A percentile compares a stretch with the other conserved stretches of the same genome.
Evolutionary conservation across 1,140 invertebrate genomes (phyloP).

Genomic region (Drosophila lini): DNA sequence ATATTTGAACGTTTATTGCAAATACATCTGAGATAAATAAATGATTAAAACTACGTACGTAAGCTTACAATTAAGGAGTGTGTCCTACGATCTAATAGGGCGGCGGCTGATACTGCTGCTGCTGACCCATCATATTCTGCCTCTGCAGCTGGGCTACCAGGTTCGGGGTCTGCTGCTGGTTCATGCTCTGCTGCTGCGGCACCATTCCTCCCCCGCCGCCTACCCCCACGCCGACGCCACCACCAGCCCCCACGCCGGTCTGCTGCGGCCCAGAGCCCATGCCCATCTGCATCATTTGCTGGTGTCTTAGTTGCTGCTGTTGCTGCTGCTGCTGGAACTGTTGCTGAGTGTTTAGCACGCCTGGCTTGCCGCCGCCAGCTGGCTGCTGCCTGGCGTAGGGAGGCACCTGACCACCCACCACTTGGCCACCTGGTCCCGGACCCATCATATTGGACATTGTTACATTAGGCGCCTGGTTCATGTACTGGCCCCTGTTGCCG

Average conservation of each 20-base stretch:
- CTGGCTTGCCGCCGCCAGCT: conserved; percentile 76
- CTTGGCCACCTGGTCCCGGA: conserved; percentile 69
- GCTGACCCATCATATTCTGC: conserved; percentile 85
- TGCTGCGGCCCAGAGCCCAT: conserved; percentile 53
- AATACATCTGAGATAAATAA: conserved; percentile 69
- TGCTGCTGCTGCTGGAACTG: conserved; percentile 83
- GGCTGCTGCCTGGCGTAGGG: conserved; percentile 84
- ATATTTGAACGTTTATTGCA: conserved; percentile 58
- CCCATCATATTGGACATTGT: conserved; percentile 86
- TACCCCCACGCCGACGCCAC: conserved; percentile 51
- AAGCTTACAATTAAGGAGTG: conserved; percentile 47
- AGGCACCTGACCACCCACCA: conserved; percentile 80
- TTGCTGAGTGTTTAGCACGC: conserved; percentile 71
- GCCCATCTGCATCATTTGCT: conserved; percentile 84
- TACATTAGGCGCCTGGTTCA: conserved; percentile 83
- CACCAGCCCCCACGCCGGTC: conserved; percentile 54
- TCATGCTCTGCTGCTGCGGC: conserved; percentile 85
- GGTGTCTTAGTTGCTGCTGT: conserved; percentile 82
- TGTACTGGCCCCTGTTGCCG: conserved; percentile 78
- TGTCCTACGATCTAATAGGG: conserved; percentile 55
- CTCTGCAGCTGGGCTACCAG: conserved; percentile 87
- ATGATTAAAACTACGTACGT: conserved; percentile 36
- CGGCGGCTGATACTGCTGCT: conserved; percentile 75
- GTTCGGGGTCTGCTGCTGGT: conserved; percentile 87
- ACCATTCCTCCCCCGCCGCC: conserved; percentile 60